Evolutionary conservation across 2,888 invertebrate genomes (phyloP), one percentile per base, ranked within the genome.

Genomic region (Parnassius orleans): DNA sequence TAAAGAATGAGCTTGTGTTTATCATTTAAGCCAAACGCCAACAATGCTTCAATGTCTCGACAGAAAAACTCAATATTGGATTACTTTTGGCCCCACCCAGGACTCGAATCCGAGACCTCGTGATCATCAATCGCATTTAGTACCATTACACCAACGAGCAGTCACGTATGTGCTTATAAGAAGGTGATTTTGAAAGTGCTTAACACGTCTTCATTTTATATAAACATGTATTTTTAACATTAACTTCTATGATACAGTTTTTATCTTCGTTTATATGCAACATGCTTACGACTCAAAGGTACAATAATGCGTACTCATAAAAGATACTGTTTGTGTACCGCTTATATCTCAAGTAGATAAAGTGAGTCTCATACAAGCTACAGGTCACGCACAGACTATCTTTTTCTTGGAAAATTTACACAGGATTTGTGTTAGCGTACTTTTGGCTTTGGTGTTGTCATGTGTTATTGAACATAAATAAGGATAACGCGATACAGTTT

Each of bases 321-420:
- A 75, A 73, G 70, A 74, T 73, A 70, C 68, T 74, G 70, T 75
- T 63, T 58, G 58, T 78, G 78, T 80, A 68, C 66, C 68, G 63
- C 68, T 69, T 74, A 77, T 77, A 76, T 76, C 71, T 66, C 58
- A 66, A 73, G 78, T 79, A 82, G 83, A 86, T 86, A 82, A 84
- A 84, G 78, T 77, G 75, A 75, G 77, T 77, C 85, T 82, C 80
- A 79, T 82, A 80, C 67, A 70, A 68, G 69, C 72, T 76, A 73
- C 82, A 60, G 71, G 79, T 81, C 86, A 86, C 86, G 85, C 74
- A 65, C 73, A 46, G 57, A 68, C 79, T 70, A 84, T 85, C 82
- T 77, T 77, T 64, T 57, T 51, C 50, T 19, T 53, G 12, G 19
- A n/a, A 50, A 60, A 51, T 57, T 60, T 58, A 57, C 54, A 64